These are phyloP conservation scores for Scaptodrosophila latifasciaeformis DNA, from an alignment of 2,888 invertebrate species.

Conservation along the genomic window DNA sequence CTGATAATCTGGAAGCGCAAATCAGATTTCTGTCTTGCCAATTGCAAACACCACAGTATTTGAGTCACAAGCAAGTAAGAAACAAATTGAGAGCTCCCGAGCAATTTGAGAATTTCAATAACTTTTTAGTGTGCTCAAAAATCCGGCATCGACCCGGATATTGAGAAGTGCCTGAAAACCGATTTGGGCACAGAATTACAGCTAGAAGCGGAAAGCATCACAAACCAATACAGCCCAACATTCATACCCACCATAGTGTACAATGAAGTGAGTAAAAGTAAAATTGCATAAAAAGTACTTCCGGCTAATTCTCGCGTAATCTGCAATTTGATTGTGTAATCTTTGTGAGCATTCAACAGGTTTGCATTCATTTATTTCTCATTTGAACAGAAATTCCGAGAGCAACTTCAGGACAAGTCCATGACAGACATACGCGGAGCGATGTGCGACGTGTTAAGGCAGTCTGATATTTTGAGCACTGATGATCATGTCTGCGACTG, in stretches of 20 bases:
- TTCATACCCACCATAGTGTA: conserved; percentile 78
- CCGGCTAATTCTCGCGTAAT: too few relatives aligned
- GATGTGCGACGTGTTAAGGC: conserved; percentile 71
- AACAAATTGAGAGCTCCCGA: too few relatives aligned
- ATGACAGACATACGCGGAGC: conserved; percentile 73
- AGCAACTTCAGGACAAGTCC: conserved; percentile 75
- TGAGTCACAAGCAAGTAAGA: background rate
- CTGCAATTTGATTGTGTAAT: conserved; percentile 9
- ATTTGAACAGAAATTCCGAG: too few relatives aligned
- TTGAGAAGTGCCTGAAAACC: conserved; percentile 74
- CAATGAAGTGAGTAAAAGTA: conserved; percentile 76
- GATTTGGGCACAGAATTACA: conserved; percentile 75
- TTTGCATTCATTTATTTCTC: conserved; percentile 74
- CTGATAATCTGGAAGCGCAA: too few relatives aligned
- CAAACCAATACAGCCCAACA: conserved; percentile 70
- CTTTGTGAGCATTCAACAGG: conserved; percentile 49
- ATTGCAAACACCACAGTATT: too few relatives aligned
- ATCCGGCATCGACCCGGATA: conserved; percentile 71
- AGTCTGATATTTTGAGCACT: too few relatives aligned
- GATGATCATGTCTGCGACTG: too few relatives aligned
- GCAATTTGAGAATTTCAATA: background rate
- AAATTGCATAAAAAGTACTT: too few relatives aligned
- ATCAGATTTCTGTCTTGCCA: too few relatives aligned
- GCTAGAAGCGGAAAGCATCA: conserved; percentile 76
- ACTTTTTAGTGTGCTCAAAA: conserved; percentile 73